Evolutionary conservation across 1,140 invertebrate genomes (phyloP).

Genomic region (Orussus abietinus): DNA sequence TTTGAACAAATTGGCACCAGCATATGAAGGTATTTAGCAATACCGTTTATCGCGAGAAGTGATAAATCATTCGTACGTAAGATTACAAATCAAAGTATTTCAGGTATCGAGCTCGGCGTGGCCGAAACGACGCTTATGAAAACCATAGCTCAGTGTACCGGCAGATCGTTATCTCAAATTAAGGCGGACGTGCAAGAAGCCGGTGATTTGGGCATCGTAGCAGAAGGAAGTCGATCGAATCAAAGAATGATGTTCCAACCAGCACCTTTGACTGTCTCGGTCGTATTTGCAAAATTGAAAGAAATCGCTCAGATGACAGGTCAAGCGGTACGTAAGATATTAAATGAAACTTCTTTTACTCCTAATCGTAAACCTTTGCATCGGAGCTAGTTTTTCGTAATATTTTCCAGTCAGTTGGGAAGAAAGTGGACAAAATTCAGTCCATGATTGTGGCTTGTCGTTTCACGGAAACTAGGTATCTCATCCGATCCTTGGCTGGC

Average conservation of each 20-base stretch:
- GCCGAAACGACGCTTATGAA: conserved; percentile 93
- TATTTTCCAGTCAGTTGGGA: conserved; percentile 65
- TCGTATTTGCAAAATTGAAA: conserved; percentile 82
- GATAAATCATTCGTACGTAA: conserved; percentile 8
- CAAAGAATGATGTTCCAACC: conserved; percentile 86
- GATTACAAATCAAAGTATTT: conserved; percentile 24
- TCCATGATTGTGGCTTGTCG: conserved; percentile 89
- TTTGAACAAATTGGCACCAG: conserved; percentile 91
- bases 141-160: conserved; percentile 90
- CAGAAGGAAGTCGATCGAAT: conserved; percentile 82
- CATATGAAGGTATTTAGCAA: conserved; percentile 73
- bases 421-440: conserved; percentile 93
- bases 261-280: conserved; percentile 61
- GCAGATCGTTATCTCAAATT: conserved; percentile 80
- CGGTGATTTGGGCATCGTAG: conserved; percentile 92
- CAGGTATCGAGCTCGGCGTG: conserved; percentile 80
- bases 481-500: conserved; percentile 88
- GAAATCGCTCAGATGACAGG: conserved; percentile 90
- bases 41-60: conserved; percentile 13
- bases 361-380: conserved; percentile 5
- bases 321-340: conserved; percentile 55
- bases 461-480: conserved; percentile 84
- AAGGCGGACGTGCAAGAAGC: conserved; percentile 73
- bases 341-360: conserved; percentile 11
- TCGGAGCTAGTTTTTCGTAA: conserved; percentile 20